Conservation (phyloP, 2,113 vertebrate species). For the Grammomys surdaster region DNA sequence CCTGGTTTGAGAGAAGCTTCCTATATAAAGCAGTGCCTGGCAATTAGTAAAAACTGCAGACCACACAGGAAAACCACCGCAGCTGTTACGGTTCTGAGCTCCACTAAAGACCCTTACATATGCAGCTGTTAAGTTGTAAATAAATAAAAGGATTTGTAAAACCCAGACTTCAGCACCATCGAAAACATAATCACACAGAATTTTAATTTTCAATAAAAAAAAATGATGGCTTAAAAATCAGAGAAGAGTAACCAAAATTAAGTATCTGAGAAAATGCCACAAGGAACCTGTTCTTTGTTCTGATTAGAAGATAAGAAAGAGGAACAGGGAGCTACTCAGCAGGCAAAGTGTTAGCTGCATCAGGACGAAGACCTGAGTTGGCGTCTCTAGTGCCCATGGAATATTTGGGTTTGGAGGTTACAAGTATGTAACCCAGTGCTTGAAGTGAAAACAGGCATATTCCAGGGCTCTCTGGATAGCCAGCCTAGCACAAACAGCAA, state of each 20-base stretch:
- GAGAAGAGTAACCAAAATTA: background rate
- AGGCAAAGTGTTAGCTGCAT: too few species aligned
- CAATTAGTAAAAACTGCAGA: background rate
- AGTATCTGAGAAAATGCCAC: background rate
- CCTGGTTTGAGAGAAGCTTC: background rate
- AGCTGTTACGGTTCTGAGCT: background rate
- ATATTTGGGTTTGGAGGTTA: background rate
- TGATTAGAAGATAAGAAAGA: background rate
- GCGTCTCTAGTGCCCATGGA: too few species aligned
- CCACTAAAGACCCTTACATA: background rate
- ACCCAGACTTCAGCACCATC: background rate
- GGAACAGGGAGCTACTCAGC: too few species aligned
- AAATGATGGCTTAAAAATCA: background rate
- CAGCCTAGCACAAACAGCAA: background rate
- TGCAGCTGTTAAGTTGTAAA: background rate
- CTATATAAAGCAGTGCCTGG: background rate
- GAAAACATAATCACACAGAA: too few species aligned
- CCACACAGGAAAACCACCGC: background rate
- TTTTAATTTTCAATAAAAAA: background rate
- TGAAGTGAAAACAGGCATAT: background rate
- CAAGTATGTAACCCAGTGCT: background rate
- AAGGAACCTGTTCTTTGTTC: background rate
- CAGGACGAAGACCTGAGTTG: background rate
- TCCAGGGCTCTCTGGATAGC: background rate
- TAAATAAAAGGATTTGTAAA: background rate